These are phyloP conservation scores for Escarpia spicata DNA, from an alignment of 2,888 invertebrate genomes.

Conservation along the genomic window DNA sequence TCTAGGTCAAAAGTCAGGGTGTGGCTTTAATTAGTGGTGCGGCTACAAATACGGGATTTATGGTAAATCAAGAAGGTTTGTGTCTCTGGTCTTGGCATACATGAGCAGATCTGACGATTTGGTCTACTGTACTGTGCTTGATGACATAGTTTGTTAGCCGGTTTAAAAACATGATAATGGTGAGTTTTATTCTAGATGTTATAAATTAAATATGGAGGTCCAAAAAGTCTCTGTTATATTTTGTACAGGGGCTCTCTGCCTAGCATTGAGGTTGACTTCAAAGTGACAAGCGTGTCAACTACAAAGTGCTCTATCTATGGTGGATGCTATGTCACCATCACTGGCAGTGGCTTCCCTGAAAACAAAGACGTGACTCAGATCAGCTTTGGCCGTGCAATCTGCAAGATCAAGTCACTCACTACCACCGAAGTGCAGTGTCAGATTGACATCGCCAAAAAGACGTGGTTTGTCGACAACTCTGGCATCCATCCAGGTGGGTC, in stretches of 20 bases:
- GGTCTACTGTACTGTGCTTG: no score
- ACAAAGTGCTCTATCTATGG: slow-evolving; percentile 12
- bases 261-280: background rate
- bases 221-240: background rate
- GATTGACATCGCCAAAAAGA: background rate
- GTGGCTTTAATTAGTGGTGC: no score
- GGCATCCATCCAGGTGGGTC: background rate
- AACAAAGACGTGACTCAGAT: background rate
- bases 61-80: background rate
- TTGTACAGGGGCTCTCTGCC: background rate
- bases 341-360: background rate
- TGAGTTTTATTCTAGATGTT: background rate
- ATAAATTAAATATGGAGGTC: background rate
- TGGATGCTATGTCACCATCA: slow-evolving; percentile 4
- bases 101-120: background rate
- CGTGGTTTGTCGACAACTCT: background rate
- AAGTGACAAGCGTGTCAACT: slow-evolving; percentile 10
- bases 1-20: no score
- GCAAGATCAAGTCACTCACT: background rate
- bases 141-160: background rate
- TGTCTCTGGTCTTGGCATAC: background rate
- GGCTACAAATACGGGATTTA: no score
- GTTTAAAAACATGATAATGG: background rate
- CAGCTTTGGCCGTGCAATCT: background rate
- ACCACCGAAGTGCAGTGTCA: background rate